These are phyloP conservation scores for Chaetogeoica ovagalla DNA, from an alignment of 2,888 invertebrate species.

Conservation along the genomic window DNA sequence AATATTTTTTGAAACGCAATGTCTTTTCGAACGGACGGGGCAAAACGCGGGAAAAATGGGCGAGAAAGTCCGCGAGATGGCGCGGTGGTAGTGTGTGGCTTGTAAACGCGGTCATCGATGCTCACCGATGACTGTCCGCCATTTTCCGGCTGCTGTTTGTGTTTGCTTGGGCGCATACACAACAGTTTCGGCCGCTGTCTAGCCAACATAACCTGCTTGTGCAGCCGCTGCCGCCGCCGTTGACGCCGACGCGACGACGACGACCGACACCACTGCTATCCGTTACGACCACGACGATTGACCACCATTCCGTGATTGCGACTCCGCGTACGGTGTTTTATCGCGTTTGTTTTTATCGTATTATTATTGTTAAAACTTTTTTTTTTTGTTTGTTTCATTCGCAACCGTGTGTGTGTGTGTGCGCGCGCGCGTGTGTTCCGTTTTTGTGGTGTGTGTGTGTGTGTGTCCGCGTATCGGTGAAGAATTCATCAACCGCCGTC, in stretches of 20 bases:
- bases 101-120: slow-evolving; percentile 49
- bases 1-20: background rate
- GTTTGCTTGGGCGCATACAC: slow-evolving; percentile 47
- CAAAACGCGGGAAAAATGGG: background rate
- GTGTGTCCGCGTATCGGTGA: slow-evolving; percentile 21
- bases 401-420: background rate
- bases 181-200: slow-evolving; percentile 52
- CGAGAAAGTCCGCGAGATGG: slow-evolving; percentile 1
- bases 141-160: slow-evolving; percentile 50
- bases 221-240: slow-evolving; percentile 33
- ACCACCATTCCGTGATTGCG: slow-evolving; percentile 31
- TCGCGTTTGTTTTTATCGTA: background rate
- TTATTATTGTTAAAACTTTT: background rate
- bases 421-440: background rate
- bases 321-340: slow-evolving; percentile 19
- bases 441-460: slow-evolving; percentile 6
- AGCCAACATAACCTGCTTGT: slow-evolving; percentile 51
- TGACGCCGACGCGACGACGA: slow-evolving; percentile 2
- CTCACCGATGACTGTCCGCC: slow-evolving; percentile 49
- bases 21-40: background rate
- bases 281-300: slow-evolving; percentile 43
- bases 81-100: background rate
- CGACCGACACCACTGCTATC: slow-evolving; percentile 41
- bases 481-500: background rate
- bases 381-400: too few relatives aligned